phyloP scores from a whole-genome alignment of 1,140 invertebrate genomes.

The Planococcus citri region DNA sequence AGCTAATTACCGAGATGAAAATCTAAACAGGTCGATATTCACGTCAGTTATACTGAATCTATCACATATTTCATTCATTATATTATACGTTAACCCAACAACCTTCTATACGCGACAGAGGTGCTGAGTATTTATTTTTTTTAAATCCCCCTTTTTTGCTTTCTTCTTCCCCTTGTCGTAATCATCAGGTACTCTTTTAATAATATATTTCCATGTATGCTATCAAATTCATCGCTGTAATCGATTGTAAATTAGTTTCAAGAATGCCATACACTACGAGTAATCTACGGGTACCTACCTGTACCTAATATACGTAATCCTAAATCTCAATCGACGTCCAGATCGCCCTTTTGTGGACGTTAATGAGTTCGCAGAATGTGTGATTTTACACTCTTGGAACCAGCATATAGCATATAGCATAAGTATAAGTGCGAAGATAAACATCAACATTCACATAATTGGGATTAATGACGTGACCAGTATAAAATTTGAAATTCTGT shows the following conservation, averaged over 20 bases:
- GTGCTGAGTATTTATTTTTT: too few relatives aligned
- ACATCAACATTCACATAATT: neutral
- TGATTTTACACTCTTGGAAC: neutral
- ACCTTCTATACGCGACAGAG: too few relatives aligned
- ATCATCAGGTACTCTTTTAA: neutral
- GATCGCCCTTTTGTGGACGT: neutral
- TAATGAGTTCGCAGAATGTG: constrained; percentile 2
- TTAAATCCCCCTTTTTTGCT: too few relatives aligned
- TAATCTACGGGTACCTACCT: neutral
- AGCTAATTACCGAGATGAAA: neutral
- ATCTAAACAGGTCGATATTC: neutral
- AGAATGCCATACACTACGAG: neutral
- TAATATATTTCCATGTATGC: neutral
- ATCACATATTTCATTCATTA: neutral
- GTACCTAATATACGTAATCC: too few relatives aligned
- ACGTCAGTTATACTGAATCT: neutral
- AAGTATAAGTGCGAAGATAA: neutral
- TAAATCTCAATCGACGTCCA: too few relatives aligned
- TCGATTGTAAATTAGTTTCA: neutral
- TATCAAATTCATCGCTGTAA: neutral
- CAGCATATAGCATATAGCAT: too few relatives aligned
- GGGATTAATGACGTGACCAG: neutral
- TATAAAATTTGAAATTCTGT: neutral
- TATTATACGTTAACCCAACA: neutral
- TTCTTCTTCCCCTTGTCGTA: too few relatives aligned